These are phyloP conservation scores for Gordius sp. DNA, from an alignment of 2,888 invertebrate species.

Conservation along the genomic window DNA sequence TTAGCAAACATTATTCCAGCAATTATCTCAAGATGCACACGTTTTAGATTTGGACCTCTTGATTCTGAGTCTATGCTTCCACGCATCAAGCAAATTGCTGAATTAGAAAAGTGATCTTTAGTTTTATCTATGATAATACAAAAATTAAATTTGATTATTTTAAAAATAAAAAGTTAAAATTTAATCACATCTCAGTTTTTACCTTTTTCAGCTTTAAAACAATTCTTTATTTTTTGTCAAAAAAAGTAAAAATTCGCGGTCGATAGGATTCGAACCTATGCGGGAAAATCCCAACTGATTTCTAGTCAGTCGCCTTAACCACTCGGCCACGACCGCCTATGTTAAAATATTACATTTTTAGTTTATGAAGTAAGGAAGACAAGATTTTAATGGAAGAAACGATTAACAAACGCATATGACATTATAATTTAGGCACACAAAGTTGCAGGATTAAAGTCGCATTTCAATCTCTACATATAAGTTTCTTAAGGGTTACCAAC, in stretches of 20 bases:
- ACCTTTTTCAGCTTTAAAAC: conserved; percentile 8
- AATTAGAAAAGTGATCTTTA: conserved; percentile 45
- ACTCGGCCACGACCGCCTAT: conserved; percentile 13
- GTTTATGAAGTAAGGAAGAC: no score
- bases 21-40: conserved; percentile 80
- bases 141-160: conserved; percentile 12
- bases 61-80: conserved; percentile 59
- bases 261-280: conserved; percentile 15
- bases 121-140: background rate
- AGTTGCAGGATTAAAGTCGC: no score
- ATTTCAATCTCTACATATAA: no score
- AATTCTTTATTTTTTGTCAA: no score
- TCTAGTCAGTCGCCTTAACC: conserved; percentile 16
- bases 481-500: no score
- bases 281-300: conserved; percentile 15
- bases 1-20: conserved; percentile 93
- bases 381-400: no score
- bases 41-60: conserved; percentile 77
- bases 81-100: conserved; percentile 52
- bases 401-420: no score
- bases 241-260: conserved; percentile 15
- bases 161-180: no score
- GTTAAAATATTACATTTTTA: no score
- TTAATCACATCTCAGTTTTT: no score
- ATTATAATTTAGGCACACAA: no score